phyloP scores from a whole-genome alignment of 1,140 invertebrate species.

The Leptinotarsa lineolata region DNA sequence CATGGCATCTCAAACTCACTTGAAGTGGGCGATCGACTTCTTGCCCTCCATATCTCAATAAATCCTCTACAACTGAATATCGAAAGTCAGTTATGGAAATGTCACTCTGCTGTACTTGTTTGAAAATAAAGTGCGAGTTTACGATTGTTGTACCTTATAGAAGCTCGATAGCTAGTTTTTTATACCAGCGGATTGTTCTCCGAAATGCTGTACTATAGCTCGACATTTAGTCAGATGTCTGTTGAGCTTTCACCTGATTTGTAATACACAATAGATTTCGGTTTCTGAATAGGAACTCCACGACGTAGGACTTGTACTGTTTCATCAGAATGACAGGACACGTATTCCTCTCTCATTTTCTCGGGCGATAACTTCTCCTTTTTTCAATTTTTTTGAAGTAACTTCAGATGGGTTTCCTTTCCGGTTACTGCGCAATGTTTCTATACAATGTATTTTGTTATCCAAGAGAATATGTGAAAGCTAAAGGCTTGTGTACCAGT shows the following conservation, averaged over 20 bases:
- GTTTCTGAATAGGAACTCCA: background rate
- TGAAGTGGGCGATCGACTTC: background rate
- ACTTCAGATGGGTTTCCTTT: background rate
- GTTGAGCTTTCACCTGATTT: background rate
- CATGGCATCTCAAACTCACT: background rate
- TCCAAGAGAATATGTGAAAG: background rate
- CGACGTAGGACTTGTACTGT: background rate
- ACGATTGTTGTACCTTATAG: background rate
- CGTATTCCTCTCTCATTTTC: slow-evolving; percentile 1
- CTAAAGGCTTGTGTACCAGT: slow-evolving; percentile 7
- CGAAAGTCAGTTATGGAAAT: background rate
- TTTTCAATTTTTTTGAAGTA: background rate
- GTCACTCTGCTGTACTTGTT: background rate
- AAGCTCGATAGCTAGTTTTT: background rate
- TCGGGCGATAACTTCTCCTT: background rate
- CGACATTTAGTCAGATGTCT: slow-evolving; percentile 4
- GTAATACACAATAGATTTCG: background rate
- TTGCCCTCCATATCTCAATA: background rate
- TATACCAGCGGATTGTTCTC: background rate
- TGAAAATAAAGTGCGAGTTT: background rate
- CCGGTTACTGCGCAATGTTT: background rate
- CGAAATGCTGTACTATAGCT: background rate
- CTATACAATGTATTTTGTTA: background rate
- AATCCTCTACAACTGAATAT: background rate
- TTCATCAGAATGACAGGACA: background rate